A percentile compares a stretch with the other conserved stretches of the same genome.
These are phyloP conservation scores for Syngnathus scovelli DNA, from an alignment of 2,113 vertebrate genomes.

Conservation along the genomic window DNA sequence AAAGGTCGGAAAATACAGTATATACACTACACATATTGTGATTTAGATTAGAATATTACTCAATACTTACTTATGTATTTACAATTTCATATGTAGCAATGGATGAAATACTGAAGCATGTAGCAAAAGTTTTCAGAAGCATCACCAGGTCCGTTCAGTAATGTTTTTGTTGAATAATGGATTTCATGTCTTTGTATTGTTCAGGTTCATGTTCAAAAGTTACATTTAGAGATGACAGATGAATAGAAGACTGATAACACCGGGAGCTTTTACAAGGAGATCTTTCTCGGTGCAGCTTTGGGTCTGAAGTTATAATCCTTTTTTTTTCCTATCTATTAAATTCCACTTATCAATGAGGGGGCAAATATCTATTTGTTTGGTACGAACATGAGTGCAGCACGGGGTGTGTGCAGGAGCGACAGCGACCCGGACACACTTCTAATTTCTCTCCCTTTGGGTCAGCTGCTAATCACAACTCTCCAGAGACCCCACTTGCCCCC, in stretches of 20 bases:
- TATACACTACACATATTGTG: no score
- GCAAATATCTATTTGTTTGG: slow-evolving; percentile 5
- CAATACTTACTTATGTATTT: no score
- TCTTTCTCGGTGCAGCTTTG: not conserved
- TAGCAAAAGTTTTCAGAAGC: no score
- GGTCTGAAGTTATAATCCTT: not conserved
- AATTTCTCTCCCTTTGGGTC: slow-evolving; percentile 89
- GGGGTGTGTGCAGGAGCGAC: not conserved
- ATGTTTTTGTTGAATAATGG: not conserved
- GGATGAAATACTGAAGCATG: no score
- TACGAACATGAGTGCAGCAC: slow-evolving; percentile 9
- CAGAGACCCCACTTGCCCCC: slow-evolving; percentile 67
- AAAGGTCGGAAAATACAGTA: no score
- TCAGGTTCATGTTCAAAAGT: not conserved
- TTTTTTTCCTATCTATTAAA: not conserved
- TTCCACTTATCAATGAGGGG: not conserved
- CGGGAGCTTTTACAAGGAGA: not conserved
- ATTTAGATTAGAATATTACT: no score
- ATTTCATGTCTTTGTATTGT: not conserved
- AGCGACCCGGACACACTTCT: slow-evolving; percentile 13
- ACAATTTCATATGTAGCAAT: no score
- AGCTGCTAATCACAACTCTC: slow-evolving; percentile 98
- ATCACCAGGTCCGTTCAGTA: no score
- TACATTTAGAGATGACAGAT: not conserved
- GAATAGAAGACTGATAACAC: not conserved